These are phyloP conservation scores for Acanthopagrus latus DNA, from an alignment of 2,797 vertebrate species.

Conservation along the genomic window DNA sequence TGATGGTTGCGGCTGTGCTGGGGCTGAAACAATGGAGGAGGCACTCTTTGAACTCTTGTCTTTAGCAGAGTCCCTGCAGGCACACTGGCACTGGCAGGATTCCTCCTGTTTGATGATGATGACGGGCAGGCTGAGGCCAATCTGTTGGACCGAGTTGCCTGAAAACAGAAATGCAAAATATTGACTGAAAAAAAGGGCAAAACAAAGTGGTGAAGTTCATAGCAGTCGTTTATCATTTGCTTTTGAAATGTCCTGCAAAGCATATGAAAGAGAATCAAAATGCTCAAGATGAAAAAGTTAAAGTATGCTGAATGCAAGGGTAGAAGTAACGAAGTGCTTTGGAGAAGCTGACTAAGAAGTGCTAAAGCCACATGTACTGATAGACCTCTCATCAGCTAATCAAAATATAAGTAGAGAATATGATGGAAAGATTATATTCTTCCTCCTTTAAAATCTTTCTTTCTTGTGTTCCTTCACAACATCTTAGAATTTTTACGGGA, in stretches of 20 bases:
- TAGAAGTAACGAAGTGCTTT: too few species aligned
- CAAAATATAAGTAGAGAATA: too few species aligned
- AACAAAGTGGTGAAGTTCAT: background rate
- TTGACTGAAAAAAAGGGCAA: background rate
- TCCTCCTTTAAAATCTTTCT: too few species aligned
- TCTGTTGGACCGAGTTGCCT: conserved; percentile 97
- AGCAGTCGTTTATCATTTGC: background rate
- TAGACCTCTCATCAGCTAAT: too few species aligned
- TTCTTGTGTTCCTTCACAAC: too few species aligned
- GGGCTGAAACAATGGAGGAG: conserved; percentile 67
- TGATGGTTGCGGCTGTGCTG: conserved; percentile 62
- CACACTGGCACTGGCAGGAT: conserved; percentile 98
- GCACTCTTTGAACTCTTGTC: conserved; percentile 88
- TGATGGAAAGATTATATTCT: too few species aligned
- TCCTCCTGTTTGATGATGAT: conserved; percentile 99
- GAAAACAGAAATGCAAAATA: conserved; percentile 42
- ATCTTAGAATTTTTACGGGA: background rate
- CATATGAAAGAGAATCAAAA: background rate
- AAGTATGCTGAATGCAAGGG: too few species aligned
- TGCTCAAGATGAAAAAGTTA: too few species aligned
- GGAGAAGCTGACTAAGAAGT: background rate
- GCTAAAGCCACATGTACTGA: background rate
- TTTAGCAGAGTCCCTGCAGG: conserved; percentile 95
- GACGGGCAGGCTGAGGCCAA: conserved; percentile 97
- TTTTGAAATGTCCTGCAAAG: conserved; percentile 3